phyloP scores from a whole-genome alignment of 2,888 invertebrate genomes.

The Amphimallon solstitiale region DNA sequence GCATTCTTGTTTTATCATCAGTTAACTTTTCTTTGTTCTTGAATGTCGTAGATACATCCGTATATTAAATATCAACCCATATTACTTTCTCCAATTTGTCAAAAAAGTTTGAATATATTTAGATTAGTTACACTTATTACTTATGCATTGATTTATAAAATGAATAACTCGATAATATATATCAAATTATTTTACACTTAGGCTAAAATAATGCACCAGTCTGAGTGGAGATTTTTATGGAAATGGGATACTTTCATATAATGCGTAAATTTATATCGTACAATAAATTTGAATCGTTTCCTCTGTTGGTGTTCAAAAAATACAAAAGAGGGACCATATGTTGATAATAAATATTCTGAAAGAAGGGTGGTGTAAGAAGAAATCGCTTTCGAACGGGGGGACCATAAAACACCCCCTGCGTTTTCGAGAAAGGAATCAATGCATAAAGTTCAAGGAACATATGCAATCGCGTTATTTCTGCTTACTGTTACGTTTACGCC shows the following conservation, averaged over 20 bases:
- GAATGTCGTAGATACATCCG: no score
- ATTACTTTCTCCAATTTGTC: no score
- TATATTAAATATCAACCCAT: no score
- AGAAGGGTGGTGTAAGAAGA: slow-evolving; percentile 38
- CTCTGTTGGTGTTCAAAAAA: slow-evolving; percentile 5
- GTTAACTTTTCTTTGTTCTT: no score
- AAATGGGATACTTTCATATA: slow-evolving; percentile 5
- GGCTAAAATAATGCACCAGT: no score
- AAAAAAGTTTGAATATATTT: no score
- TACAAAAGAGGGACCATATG: slow-evolving; percentile 32
- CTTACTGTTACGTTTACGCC: slow-evolving; percentile 53
- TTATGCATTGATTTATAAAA: no score
- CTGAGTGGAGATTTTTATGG: not conserved
- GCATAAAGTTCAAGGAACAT: slow-evolving; percentile 50
- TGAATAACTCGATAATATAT: no score
- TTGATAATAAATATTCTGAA: slow-evolving; percentile 32
- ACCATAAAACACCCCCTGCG: slow-evolving; percentile 46
- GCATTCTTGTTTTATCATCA: no score
- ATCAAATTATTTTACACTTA: no score
- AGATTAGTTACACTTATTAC: no score
- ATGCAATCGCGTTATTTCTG: slow-evolving; percentile 50
- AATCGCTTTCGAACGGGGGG: slow-evolving; percentile 34
- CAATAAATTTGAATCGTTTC: slow-evolving; percentile 29
- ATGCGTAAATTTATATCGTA: slow-evolving; percentile 14
- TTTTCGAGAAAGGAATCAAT: slow-evolving; percentile 49